A percentile compares a stretch with the other conserved stretches of the same genome.
phyloP scores from a whole-genome alignment of 2,888 invertebrate genomes.

The Agrotis puta region DNA sequence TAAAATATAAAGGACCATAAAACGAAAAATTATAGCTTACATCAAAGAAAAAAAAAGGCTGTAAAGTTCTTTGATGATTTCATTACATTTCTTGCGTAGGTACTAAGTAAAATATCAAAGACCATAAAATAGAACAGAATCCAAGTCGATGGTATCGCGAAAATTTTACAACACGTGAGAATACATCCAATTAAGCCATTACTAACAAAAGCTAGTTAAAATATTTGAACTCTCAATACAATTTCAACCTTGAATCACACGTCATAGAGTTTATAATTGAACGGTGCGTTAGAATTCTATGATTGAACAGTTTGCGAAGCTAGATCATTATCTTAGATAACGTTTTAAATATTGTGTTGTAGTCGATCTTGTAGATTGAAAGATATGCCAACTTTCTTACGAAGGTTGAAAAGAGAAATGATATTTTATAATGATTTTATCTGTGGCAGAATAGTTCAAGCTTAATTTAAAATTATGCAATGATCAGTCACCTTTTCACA shows the following conservation, averaged over 20 bases:
- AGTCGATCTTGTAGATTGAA: constrained; percentile 38
- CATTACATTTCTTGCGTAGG: neutral
- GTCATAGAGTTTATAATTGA: constrained; percentile 33
- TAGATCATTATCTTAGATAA: constrained; percentile 52
- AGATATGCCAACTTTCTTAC: constrained; percentile 24
- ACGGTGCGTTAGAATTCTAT: neutral
- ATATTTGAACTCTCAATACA: constrained; percentile 39
- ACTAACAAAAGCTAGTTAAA: constrained; percentile 66
- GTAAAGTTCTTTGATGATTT: neutral
- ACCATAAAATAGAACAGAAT: constrained; percentile 48
- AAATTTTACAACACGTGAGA: constrained; percentile 70
- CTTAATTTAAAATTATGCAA: constrained; percentile 22
- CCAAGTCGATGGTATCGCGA: constrained; percentile 62
- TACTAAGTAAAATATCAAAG: constrained; percentile 30
- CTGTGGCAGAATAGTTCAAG: neutral
- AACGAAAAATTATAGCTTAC: neutral
- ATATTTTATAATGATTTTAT: constrained; percentile 23
- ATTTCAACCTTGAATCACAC: constrained; percentile 52
- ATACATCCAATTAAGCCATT: constrained; percentile 70
- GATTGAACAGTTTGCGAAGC: constrained; percentile 36
- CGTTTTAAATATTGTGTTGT: constrained; percentile 51
- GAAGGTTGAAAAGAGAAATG: constrained; percentile 30
- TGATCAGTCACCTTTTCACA: neutral
- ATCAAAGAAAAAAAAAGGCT: fast-evolving
- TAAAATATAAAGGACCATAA: too few species aligned